A percentile compares a stretch with the other conserved stretches of the same genome.
Conservation (phyloP, 2,888 invertebrate genomes). For the Drosophila nr. fundita region DNA sequence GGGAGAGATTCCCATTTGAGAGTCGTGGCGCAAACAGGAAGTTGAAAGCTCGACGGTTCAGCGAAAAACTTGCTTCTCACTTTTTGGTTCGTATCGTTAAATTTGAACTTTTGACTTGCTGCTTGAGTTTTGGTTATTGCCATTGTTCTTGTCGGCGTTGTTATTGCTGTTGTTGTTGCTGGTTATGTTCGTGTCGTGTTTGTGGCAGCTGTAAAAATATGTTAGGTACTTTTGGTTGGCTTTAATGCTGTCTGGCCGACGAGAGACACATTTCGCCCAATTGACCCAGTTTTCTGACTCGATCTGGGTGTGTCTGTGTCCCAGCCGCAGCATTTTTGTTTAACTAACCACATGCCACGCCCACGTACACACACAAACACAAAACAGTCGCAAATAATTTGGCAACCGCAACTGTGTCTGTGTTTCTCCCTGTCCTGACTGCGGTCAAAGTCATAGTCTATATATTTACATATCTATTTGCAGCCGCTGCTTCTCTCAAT, state of each 20-base stretch:
- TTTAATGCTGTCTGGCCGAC: slow-evolving; percentile 39
- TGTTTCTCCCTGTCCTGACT: slow-evolving; percentile 33
- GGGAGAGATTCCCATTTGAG: slow-evolving; percentile 8
- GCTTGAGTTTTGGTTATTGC: slow-evolving; percentile 27
- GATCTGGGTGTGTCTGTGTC: slow-evolving; percentile 18
- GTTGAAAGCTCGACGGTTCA: slow-evolving; percentile 18
- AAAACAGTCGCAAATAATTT: slow-evolving; percentile 60
- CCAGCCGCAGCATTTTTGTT: slow-evolving; percentile 60
- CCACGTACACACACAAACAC: slow-evolving; percentile 34
- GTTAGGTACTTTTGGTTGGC: slow-evolving; percentile 32
- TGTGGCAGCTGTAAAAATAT: slow-evolving; percentile 36
- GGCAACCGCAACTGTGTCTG: slow-evolving; percentile 56
- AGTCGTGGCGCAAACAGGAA: slow-evolving; percentile 31
- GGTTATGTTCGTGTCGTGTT: slow-evolving; percentile 33
- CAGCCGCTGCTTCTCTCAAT: slow-evolving; percentile 31
- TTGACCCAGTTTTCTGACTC: slow-evolving; percentile 57
- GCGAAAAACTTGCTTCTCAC: slow-evolving; percentile 23
- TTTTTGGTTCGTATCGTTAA: slow-evolving; percentile 31
- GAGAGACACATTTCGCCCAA: slow-evolving; percentile 29
- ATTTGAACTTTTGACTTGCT: slow-evolving; percentile 62
- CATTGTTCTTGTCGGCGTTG: slow-evolving; percentile 16
- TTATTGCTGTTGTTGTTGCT: slow-evolving; percentile 11
- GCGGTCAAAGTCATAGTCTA: slow-evolving; percentile 15
- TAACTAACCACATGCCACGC: slow-evolving; percentile 73
- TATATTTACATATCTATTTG: slow-evolving; percentile 18